Evolutionary conservation across 2,888 invertebrate species (phyloP), one percentile per base, ranked within the genome.

Genomic region (Eristalinus sepulchralis): DNA sequence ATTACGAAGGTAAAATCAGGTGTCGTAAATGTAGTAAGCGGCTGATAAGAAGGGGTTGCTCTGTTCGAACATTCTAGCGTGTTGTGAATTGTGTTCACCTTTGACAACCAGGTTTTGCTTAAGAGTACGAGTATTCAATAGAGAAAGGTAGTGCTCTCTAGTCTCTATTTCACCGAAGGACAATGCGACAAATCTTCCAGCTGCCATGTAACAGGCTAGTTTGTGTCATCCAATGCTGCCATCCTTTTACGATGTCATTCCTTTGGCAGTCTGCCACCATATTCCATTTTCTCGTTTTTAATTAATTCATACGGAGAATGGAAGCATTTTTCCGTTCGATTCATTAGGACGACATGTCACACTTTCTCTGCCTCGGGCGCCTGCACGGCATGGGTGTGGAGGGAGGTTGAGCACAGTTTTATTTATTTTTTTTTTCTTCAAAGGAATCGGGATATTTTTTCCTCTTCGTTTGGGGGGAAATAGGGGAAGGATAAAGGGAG

Each of bases 311-410:
- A 81, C 84, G 76, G 81, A 81, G 75, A 71, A 76, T 84, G 71
- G 33, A 71, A 71, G 17, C 68, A 68, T 39, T 66, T 71, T 84
- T 81, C 70, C 66, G 77, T 83, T 73, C 73, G 76, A 66, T 84
- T 84, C 84, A 84, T 84, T 84, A 84, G 81, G 81, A 81, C 84
- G 84, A 81, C 76, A 84, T 84, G 84, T 84, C 84, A 84, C 84
- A 84, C 60, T 81, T 84, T 67, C 66, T 60, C 27, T 71, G 66
- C 57, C 33, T 36, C 13, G 70, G 71, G 71, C 39, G 66, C 66
- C 71, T 20, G 36, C 60, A 20, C 31, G 63, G 68, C 31, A 72
- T 47, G 34, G 31, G 76, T n/a, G n/a, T n/a, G n/a, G n/a, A n/a
- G 79, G 73, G 20, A 27, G 64, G n/a, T n/a, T 68, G 47, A 47